Conservation (phyloP, 2,888 invertebrate genomes). For the Trissolcus brochymenae region DNA sequence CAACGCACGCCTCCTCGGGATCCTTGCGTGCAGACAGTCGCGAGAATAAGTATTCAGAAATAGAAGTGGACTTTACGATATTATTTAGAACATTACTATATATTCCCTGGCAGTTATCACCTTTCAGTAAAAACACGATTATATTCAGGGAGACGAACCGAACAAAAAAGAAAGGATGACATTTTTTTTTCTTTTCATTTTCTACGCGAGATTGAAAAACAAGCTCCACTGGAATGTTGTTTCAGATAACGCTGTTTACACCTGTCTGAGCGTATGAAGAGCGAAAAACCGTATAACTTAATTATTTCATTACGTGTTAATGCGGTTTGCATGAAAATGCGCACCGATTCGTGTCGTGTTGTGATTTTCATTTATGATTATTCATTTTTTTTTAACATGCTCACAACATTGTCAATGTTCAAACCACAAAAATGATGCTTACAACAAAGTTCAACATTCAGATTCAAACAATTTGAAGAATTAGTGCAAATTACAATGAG, state of each 20-base stretch:
- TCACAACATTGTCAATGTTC: no score
- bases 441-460: no score
- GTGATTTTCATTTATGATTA: not conserved
- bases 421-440: no score
- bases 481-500: no score
- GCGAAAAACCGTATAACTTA: constrained; percentile 42
- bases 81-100: constrained; percentile 48
- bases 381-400: no score
- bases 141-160: constrained; percentile 13
- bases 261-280: constrained; percentile 44
- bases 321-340: constrained; percentile 9
- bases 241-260: constrained; percentile 48
- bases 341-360: constrained; percentile 3
- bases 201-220: constrained; percentile 49
- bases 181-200: constrained; percentile 24
- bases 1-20: constrained; percentile 39
- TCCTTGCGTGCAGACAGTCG: constrained; percentile 43
- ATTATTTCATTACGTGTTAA: constrained; percentile 14
- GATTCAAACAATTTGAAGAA: no score
- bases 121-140: constrained; percentile 44
- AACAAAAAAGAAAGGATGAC: constrained; percentile 19
- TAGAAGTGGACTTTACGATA: constrained; percentile 46
- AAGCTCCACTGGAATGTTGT: constrained; percentile 45
- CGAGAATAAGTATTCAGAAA: constrained; percentile 36
- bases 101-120: constrained; percentile 46